Evolutionary conservation across 2,113 vertebrate genomes (phyloP), one percentile per base, ranked within the genome.

Genomic region (Narcine bancroftii): DNA sequence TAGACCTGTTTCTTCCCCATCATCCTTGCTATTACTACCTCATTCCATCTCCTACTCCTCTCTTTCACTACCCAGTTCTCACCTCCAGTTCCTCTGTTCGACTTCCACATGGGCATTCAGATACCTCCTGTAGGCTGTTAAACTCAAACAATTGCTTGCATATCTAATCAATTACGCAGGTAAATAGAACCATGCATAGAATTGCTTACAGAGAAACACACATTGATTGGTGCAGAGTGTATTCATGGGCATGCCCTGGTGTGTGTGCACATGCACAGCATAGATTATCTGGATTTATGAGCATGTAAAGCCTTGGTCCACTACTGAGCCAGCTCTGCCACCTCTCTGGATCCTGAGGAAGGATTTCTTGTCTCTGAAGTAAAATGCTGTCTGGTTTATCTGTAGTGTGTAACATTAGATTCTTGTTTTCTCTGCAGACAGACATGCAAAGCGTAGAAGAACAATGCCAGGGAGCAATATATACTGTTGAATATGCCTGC

Each of bases 381-480:
- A 42, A 63, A 39, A 87, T 53, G 53, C n/a, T 36, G 53, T 39
- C n/a, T 60, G 65, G 26, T 66, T 66, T 26, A 29, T 69, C 89
- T 69, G 39, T 11, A 2, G 39, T 29, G 10, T 17, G 3, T 4
- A 65, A 65, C 63, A 6, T 36, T 36, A 42, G 33, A 91, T 69
- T 65, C 10, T 69, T 26, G n/a, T 92, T 0, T 93, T 53, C 93
- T 60, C 77, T 9, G 71, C 95, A 99, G 99, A 97, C 98, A 0
- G 98, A 99, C 93, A 99, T 99, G 99, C 99, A 99, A 95, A 97
- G 96, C 92, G 99, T 97, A 98, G 99, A 99, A 93, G 98, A 99
- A 93, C 99, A 99, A 93, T 99, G 98, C 93, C 99, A 99, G 94
- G 99, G 98, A 92, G 98, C 98, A 33, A 98, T 99, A 92, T 99